A percentile compares a stretch with the other conserved stretches of the same genome.
These are phyloP conservation scores for Calcarius lapponicus DNA, from an alignment of 2,797 vertebrate species.

Conservation along the genomic window DNA sequence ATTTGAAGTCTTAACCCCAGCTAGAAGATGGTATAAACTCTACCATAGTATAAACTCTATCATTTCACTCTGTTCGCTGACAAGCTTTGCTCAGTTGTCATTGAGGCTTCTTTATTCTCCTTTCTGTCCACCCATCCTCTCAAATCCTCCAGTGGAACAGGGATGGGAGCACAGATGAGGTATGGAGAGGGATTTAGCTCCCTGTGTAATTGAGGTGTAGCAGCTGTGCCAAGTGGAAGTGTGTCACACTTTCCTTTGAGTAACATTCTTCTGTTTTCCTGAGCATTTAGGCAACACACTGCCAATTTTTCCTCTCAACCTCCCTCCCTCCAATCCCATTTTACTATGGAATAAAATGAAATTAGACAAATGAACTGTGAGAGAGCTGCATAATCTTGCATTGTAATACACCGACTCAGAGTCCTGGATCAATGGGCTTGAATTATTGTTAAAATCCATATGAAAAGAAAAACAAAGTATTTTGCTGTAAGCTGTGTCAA, in stretches of 20 bases:
- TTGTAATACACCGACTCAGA: conserved; percentile 40
- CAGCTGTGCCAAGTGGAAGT: not conserved
- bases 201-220: not conserved
- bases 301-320: not conserved
- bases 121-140: not conserved
- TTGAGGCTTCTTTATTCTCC: conserved; percentile 1
- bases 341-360: conserved; percentile 18
- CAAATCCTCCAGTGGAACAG: not conserved
- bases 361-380: not conserved
- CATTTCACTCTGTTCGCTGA: not conserved
- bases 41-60: not conserved
- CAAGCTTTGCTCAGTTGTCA: not conserved
- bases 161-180: not conserved
- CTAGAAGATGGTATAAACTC: not conserved
- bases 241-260: not conserved
- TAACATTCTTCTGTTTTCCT: not conserved
- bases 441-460: conserved; percentile 52
- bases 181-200: not conserved
- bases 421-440: conserved; percentile 56
- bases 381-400: conserved; percentile 26
- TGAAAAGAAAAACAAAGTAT: conserved; percentile 51
- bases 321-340: not conserved
- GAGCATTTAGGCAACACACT: not conserved
- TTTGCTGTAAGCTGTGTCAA: conserved; percentile 57
- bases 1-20: conserved; percentile 53